Conservation (phyloP, 1,140 invertebrate genomes). For the Drosophila pachea region DNA sequence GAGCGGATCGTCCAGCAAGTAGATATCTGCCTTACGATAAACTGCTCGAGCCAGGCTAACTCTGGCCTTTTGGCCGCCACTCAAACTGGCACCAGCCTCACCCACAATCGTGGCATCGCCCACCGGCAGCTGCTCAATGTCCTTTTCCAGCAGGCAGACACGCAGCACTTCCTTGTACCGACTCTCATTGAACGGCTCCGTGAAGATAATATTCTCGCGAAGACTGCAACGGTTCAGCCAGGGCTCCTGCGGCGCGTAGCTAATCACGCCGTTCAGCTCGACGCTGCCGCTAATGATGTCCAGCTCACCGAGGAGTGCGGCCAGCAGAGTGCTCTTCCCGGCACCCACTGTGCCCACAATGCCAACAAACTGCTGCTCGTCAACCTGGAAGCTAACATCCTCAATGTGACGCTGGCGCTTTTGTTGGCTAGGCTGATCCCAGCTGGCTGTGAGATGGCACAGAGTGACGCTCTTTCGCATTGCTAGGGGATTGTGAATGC, state of each 20-base stretch:
- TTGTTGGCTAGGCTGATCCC: slow-evolving; percentile 68
- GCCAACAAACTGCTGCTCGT: slow-evolving; percentile 82
- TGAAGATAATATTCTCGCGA: slow-evolving; percentile 91
- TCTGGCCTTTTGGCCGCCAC: slow-evolving; percentile 89
- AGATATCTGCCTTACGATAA: slow-evolving; percentile 83
- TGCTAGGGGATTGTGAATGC: slow-evolving; percentile 79
- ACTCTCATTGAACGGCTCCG: slow-evolving; percentile 82
- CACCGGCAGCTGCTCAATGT: slow-evolving; percentile 81
- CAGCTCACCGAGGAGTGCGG: slow-evolving; percentile 87
- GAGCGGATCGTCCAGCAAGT: slow-evolving; percentile 89
- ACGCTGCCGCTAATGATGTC: slow-evolving; percentile 83
- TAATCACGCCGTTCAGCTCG: slow-evolving; percentile 84
- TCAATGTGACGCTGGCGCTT: slow-evolving; percentile 79
- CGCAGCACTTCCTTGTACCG: slow-evolving; percentile 82
- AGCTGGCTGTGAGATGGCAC: slow-evolving; percentile 78
- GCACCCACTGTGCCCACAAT: slow-evolving; percentile 90
- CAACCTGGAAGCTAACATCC: slow-evolving; percentile 79
- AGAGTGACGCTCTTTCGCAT: slow-evolving; percentile 78
- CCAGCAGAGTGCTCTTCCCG: slow-evolving; percentile 87
- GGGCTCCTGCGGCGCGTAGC: slow-evolving; percentile 88
- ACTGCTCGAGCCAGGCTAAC: slow-evolving; percentile 82
- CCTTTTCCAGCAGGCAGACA: slow-evolving; percentile 82
- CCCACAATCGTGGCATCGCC: slow-evolving; percentile 90
- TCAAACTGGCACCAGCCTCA: slow-evolving; percentile 86
- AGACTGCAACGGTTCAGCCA: slow-evolving; percentile 84